phyloP scores from a whole-genome alignment of 2,797 vertebrate species.

The Hippopotamyrus pictus region DNA sequence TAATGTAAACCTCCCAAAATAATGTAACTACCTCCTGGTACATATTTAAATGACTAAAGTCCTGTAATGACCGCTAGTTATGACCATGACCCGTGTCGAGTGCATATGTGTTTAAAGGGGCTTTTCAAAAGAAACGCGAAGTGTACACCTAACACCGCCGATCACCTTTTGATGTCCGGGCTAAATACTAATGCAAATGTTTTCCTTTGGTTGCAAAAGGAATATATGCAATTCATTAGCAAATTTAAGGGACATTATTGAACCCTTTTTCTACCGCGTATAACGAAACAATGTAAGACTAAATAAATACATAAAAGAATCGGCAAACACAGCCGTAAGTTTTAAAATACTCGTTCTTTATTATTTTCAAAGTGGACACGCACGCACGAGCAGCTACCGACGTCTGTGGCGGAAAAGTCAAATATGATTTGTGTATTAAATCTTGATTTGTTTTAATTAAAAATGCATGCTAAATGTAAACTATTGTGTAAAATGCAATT shows the following conservation, averaged over 20 bases:
- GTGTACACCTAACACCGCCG: constrained; percentile 6
- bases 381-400: background rate
- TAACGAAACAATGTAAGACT: constrained; percentile 13
- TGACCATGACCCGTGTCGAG: background rate
- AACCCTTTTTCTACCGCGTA: constrained; percentile 32
- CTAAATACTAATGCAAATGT: constrained; percentile 37
- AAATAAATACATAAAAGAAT: background rate
- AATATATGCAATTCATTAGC: constrained; percentile 30
- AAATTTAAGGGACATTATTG: constrained; percentile 34
- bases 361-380: background rate
- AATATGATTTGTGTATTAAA: background rate
- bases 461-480: background rate
- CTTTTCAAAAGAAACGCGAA: constrained; percentile 15
- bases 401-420: background rate
- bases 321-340: background rate
- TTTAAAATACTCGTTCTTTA: background rate
- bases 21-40: constrained; percentile 25
- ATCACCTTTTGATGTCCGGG: constrained; percentile 40
- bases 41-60: constrained; percentile 29
- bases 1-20: constrained; percentile 35
- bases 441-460: background rate
- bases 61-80: constrained; percentile 16
- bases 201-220: constrained; percentile 20
- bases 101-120: constrained; percentile 15
- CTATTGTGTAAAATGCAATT: background rate